phyloP scores from a whole-genome alignment of 2,797 vertebrate species.

The Amblyopsis hoosieri region DNA sequence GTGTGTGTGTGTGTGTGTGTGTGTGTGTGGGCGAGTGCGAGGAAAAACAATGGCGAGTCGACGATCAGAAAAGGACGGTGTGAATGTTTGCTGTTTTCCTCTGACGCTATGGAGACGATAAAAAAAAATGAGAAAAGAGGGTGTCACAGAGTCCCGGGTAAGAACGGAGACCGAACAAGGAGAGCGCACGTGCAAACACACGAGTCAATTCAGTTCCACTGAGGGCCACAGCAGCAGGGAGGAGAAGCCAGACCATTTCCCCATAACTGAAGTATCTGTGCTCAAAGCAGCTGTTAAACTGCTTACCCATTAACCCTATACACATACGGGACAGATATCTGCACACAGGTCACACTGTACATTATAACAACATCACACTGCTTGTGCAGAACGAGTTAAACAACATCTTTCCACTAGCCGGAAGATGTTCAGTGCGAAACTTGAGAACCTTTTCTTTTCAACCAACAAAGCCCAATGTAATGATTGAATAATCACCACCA shows the following conservation, averaged over 20 bases:
- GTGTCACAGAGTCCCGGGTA: neutral
- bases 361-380: no score
- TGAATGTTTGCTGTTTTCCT: neutral
- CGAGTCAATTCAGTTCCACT: constrained; percentile 50
- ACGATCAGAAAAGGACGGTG: neutral
- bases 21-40: neutral
- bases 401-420: no score
- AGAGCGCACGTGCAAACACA: constrained; percentile 45
- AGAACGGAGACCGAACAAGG: constrained; percentile 20
- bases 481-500: no score
- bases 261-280: constrained; percentile 72
- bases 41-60: neutral
- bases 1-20: constrained; percentile 2
- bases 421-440: no score
- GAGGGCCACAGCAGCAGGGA: constrained; percentile 33
- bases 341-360: no score
- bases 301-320: neutral
- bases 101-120: neutral
- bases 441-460: no score
- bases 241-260: constrained; percentile 59
- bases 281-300: constrained; percentile 49
- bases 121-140: no score
- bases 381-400: no score
- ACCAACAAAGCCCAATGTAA: no score
- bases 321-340: no score